phyloP scores from a whole-genome alignment of 2,113 vertebrate species.

The Strix uralensis region DNA sequence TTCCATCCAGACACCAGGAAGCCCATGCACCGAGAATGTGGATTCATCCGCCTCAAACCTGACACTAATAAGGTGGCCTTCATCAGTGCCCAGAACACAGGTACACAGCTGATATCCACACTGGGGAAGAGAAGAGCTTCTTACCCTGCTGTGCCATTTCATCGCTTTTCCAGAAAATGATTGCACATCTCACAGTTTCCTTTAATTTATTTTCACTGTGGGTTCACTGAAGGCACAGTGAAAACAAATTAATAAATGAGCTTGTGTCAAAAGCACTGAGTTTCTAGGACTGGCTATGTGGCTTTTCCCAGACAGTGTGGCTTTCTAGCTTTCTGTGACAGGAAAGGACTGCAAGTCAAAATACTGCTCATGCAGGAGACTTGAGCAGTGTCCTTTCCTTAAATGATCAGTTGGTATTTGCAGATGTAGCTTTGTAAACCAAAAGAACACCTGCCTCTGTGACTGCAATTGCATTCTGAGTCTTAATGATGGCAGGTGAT shows the following conservation, averaged over 20 bases:
- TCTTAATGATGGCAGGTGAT: background rate
- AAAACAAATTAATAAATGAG: background rate
- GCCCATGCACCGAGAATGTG: conserved; percentile 91
- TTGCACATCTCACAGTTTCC: background rate
- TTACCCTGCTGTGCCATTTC: background rate
- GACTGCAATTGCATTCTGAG: background rate
- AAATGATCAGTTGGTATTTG: background rate
- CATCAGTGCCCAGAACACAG: conserved; percentile 94
- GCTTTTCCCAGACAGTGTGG: background rate
- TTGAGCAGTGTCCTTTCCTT: background rate
- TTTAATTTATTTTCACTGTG: background rate
- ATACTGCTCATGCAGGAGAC: no score
- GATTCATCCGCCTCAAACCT: conserved; percentile 91
- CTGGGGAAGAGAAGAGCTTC: background rate
- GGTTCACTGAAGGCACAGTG: background rate
- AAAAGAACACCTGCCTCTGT: background rate
- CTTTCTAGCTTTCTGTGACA: background rate
- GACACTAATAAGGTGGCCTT: conserved; percentile 93
- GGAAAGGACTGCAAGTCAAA: background rate
- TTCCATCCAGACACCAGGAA: conserved; percentile 88
- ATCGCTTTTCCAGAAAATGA: background rate
- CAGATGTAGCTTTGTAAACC: background rate
- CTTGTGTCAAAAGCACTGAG: background rate
- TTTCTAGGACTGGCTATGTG: background rate
- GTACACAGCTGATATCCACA: conserved; percentile 46